Evolutionary conservation across 2,113 vertebrate genomes (phyloP).

Genomic region (Pachypanchax playfairii): DNA sequence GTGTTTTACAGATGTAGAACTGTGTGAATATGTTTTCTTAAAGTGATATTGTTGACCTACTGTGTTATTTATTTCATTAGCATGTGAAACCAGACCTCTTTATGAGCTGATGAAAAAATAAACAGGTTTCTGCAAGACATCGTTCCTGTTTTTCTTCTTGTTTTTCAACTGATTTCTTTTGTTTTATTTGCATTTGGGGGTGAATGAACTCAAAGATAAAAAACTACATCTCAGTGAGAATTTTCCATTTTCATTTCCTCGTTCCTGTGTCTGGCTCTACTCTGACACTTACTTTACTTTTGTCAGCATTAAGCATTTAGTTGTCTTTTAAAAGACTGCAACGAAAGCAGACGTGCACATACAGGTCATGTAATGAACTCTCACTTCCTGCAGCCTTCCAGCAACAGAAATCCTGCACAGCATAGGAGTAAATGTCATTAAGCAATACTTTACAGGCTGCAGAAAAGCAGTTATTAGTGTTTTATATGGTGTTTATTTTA

Average conservation of each 20-base stretch:
- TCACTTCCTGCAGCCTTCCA: constrained; percentile 52
- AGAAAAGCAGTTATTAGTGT: constrained; percentile 16
- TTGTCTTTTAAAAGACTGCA: constrained; percentile 12
- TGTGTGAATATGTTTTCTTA: neutral
- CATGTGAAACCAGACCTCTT: neutral
- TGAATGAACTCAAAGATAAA: no score
- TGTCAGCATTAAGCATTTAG: constrained; percentile 33
- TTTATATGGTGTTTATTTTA: neutral
- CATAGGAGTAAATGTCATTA: constrained; percentile 53
- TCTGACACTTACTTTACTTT: constrained; percentile 34
- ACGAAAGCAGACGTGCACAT: constrained; percentile 53
- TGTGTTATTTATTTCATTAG: neutral
- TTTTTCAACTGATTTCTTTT: neutral
- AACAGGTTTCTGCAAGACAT: neutral
- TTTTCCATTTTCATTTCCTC: neutral
- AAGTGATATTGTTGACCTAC: neutral
- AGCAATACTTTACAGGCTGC: constrained; percentile 27
- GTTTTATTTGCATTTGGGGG: neutral
- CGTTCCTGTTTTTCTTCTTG: neutral
- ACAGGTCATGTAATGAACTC: constrained; percentile 60
- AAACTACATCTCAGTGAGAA: neutral
- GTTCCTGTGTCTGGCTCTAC: neutral
- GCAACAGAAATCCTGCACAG: constrained; percentile 55
- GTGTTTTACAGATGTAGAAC: neutral
- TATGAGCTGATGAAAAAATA: neutral